Evolutionary conservation across 2,888 invertebrate genomes (phyloP).

Genomic region (Leucophenga maculata): DNA sequence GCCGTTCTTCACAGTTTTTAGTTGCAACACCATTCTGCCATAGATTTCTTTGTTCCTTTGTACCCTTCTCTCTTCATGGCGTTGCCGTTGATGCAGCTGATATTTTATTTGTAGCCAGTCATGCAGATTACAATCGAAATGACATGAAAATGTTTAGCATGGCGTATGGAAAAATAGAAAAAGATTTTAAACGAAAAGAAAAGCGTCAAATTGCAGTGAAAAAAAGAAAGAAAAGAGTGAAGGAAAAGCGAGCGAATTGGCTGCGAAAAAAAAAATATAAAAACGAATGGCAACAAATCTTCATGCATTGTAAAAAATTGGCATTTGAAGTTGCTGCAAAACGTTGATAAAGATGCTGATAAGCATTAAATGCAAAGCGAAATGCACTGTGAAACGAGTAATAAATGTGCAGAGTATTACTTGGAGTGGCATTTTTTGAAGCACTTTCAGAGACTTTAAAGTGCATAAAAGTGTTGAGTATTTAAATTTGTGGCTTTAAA

Average conservation of each 20-base stretch:
- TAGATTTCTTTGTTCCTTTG: neutral
- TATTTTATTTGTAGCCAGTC: constrained; percentile 51
- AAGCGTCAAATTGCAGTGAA: constrained; percentile 20
- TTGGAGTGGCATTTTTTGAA: too few species aligned
- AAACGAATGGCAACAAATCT: constrained; percentile 5
- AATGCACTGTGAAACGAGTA: neutral
- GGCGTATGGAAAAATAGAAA: constrained; percentile 42
- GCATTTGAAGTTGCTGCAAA: constrained; percentile 21
- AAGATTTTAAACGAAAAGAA: neutral
- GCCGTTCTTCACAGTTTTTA: neutral
- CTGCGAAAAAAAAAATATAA: neutral
- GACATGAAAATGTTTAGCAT: constrained; percentile 69
- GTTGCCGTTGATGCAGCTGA: constrained; percentile 34
- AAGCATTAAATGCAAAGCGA: constrained; percentile 20
- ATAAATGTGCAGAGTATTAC: too few species aligned
- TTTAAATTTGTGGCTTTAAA: neutral
- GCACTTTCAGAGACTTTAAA: too few species aligned
- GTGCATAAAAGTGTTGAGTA: too few species aligned
- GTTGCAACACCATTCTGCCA: neutral
- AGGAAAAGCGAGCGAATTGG: constrained; percentile 25
- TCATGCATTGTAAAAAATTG: constrained; percentile 18
- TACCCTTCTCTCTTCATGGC: constrained; percentile 15
- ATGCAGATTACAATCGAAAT: constrained; percentile 68
- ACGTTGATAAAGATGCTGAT: constrained; percentile 21
- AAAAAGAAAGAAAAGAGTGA: neutral